Conservation (phyloP, 2,113 vertebrate species). For the Glaucidium brasilianum region DNA sequence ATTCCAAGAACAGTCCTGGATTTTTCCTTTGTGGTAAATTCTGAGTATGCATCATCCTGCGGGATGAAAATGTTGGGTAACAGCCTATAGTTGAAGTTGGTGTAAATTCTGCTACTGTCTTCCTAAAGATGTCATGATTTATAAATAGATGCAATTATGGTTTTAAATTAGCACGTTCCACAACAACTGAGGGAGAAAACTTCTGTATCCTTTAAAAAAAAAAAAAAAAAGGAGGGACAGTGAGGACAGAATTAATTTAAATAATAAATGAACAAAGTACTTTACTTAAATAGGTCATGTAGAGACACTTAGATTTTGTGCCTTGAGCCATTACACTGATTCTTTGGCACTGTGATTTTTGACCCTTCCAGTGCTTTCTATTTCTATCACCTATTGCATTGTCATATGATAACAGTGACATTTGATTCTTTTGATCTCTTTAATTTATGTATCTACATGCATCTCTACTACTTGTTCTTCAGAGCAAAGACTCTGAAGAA, state of each 20-base stretch:
- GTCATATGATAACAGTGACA: neutral
- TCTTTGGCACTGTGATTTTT: neutral
- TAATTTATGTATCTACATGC: neutral
- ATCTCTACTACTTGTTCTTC: neutral
- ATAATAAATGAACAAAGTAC: neutral
- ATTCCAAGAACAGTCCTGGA: neutral
- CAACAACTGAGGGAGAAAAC: neutral
- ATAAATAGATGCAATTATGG: neutral
- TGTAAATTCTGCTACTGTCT: neutral
- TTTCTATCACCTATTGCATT: neutral
- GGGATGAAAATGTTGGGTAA: neutral
- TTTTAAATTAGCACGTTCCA: neutral
- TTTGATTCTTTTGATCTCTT: neutral
- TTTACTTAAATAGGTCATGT: neutral
- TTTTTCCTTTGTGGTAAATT: neutral
- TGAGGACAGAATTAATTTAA: neutral
- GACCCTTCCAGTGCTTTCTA: neutral
- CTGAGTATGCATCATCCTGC: neutral
- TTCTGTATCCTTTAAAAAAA: neutral
- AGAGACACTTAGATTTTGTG: neutral
- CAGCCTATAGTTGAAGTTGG: neutral
- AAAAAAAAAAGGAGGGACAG: neutral
- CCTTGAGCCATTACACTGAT: neutral
- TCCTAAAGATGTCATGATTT: neutral
- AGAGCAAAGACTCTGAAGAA: neutral